phyloP scores from a whole-genome alignment of 1,140 invertebrate species.

The Zaprionus capensis region DNA sequence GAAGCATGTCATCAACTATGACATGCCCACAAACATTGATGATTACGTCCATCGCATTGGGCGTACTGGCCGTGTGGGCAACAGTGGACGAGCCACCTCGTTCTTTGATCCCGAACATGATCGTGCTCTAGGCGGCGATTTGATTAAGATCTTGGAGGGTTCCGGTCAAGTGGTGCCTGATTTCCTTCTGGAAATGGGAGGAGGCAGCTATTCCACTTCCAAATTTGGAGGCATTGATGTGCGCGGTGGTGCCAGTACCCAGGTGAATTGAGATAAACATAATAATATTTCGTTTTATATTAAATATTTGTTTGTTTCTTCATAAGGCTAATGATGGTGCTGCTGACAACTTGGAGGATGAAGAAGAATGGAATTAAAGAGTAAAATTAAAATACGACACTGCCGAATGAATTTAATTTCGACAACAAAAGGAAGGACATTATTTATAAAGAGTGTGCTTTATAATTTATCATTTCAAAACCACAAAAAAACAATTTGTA shows the following conservation, averaged over 20 bases:
- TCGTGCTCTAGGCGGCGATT: slow-evolving; percentile 86
- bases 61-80: slow-evolving; percentile 96
- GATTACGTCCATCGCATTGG: slow-evolving; percentile 98
- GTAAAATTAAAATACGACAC: neutral
- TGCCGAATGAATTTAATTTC: neutral
- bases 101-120: slow-evolving; percentile 91
- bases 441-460: neutral
- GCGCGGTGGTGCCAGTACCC: slow-evolving; percentile 73
- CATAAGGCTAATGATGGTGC: slow-evolving; percentile 16
- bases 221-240: slow-evolving; percentile 86
- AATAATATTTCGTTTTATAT: neutral
- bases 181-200: slow-evolving; percentile 85
- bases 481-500: neutral
- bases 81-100: slow-evolving; percentile 94
- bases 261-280: neutral
- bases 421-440: neutral
- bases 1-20: slow-evolving; percentile 95
- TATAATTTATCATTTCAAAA: neutral
- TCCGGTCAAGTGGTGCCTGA: slow-evolving; percentile 88
- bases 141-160: slow-evolving; percentile 90
- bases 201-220: slow-evolving; percentile 58
- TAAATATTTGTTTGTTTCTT: neutral
- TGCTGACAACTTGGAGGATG: slow-evolving; percentile 25
- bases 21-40: slow-evolving; percentile 92
- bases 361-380: slow-evolving; percentile 55